These are phyloP conservation scores for Pterocles gutturalis DNA, from an alignment of 2,113 vertebrate genomes.

Conservation along the genomic window DNA sequence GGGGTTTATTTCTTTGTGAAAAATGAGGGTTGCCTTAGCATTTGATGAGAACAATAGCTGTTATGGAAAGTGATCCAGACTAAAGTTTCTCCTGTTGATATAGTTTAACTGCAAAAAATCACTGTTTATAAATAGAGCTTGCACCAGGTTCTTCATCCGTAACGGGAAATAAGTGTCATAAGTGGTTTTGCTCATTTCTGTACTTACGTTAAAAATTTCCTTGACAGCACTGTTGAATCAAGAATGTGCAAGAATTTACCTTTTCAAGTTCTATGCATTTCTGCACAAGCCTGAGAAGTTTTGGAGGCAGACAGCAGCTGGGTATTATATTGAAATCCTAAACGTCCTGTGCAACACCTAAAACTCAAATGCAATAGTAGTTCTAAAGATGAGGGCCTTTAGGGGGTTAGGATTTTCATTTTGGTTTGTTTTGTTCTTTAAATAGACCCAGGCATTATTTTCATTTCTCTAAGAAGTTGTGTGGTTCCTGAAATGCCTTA, in stretches of 20 bases:
- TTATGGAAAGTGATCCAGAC: background rate
- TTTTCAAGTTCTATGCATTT: background rate
- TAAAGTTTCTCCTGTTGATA: background rate
- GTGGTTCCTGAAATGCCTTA: background rate
- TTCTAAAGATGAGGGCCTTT: background rate
- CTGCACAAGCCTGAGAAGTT: background rate
- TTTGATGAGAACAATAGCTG: background rate
- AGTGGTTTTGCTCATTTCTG: conserved; percentile 16
- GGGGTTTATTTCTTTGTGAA: background rate
- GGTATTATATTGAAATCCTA: background rate
- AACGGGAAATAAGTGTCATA: background rate
- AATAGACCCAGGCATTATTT: background rate
- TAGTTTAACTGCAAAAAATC: background rate
- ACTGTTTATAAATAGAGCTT: conserved; percentile 4
- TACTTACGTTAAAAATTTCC: background rate
- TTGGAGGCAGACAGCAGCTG: background rate
- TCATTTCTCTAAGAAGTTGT: background rate
- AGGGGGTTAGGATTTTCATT: background rate
- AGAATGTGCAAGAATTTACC: background rate
- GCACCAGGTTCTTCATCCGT: background rate
- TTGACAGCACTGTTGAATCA: background rate
- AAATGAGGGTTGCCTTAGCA: background rate
- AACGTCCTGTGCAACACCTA: background rate
- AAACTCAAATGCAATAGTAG: background rate
- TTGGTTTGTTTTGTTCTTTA: background rate